A percentile compares a stretch with the other conserved stretches of the same genome.
Conservation (phyloP, 2,113 vertebrate species). For the Gymnocephalus cernua region DNA sequence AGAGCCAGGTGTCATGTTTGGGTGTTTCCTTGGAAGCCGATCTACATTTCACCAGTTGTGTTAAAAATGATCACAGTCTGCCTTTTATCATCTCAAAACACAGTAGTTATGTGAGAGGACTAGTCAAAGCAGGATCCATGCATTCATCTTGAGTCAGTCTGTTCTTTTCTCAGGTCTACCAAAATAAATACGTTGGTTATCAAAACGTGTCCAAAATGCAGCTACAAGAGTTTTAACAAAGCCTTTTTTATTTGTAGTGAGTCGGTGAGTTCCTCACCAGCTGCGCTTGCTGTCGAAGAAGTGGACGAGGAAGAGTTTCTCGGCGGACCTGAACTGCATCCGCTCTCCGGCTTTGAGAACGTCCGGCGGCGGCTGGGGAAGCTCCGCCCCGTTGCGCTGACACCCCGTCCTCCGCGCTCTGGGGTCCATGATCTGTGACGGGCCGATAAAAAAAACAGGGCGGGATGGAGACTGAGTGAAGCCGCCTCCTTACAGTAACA, state of each 20-base stretch:
- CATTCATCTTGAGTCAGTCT: too few species aligned
- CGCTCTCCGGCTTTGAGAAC: constrained; percentile 94
- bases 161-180: too few species aligned
- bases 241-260: background rate
- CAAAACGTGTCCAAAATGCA: background rate
- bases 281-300: constrained; percentile 97
- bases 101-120: too few species aligned
- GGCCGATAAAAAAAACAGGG: background rate
- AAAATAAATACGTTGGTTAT: background rate
- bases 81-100: too few species aligned
- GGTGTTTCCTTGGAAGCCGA: too few species aligned
- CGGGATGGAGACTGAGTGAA: constrained; percentile 7
- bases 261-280: constrained; percentile 86
- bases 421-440: constrained; percentile 92
- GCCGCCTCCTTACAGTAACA: too few species aligned
- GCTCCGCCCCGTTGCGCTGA: constrained; percentile 90
- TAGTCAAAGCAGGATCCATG: too few species aligned
- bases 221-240: background rate
- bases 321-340: constrained; percentile 96
- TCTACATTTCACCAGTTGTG: too few species aligned
- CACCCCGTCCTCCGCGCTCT: constrained; percentile 88
- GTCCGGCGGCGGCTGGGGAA: constrained; percentile 90
- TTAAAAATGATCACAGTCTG: too few species aligned
- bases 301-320: constrained; percentile 95
- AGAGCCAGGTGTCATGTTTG: too few species aligned